Evolutionary conservation across 2,113 vertebrate species (phyloP).

Genomic region (Pterocles burchelli): DNA sequence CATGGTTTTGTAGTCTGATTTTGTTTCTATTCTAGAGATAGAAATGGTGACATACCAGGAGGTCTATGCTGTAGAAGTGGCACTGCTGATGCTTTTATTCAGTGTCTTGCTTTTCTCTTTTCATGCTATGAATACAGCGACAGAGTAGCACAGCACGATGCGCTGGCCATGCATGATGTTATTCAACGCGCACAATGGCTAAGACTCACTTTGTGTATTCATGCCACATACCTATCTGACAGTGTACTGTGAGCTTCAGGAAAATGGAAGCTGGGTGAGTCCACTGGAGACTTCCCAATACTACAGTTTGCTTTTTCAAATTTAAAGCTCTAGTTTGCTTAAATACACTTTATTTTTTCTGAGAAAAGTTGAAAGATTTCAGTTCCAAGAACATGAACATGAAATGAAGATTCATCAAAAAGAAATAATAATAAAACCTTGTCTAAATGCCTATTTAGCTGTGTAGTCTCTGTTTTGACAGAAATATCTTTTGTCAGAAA

Average conservation of each 20-base stretch:
- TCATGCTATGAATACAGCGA: background rate
- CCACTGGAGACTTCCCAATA: background rate
- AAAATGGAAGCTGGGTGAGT: background rate
- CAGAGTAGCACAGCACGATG: background rate
- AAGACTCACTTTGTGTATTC: background rate
- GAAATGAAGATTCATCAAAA: background rate
- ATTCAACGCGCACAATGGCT: background rate
- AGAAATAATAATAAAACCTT: background rate
- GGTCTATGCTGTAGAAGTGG: background rate
- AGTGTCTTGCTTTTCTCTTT: background rate
- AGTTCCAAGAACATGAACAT: background rate
- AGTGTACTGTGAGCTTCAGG: background rate
- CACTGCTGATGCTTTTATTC: background rate
- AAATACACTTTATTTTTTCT: background rate
- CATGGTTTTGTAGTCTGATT: background rate
- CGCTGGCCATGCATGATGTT: fast-evolving
- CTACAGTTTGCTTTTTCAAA: background rate
- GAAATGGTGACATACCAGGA: background rate
- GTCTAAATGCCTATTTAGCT: background rate
- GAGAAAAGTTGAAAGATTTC: background rate
- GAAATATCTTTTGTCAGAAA: constrained; percentile 21
- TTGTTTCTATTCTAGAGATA: background rate
- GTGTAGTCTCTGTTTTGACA: constrained; percentile 14
- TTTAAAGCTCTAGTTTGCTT: background rate
- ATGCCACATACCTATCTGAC: background rate